Conservation (phyloP, 64 coral and sea anemone species). For the Acropora yongei region DNA sequence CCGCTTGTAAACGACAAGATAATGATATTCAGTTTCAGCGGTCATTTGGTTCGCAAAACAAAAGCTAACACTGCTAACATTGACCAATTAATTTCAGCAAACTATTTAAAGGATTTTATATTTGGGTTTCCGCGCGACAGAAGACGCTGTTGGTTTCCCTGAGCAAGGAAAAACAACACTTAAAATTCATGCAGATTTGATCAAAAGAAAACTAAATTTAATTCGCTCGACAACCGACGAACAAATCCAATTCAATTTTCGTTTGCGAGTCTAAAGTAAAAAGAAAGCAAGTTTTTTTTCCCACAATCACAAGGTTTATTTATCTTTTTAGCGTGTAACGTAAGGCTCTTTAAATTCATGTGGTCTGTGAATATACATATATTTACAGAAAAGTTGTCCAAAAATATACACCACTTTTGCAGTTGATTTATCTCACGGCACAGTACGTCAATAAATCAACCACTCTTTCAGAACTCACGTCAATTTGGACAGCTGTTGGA, state of each 20-base stretch:
- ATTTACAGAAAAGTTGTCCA: conserved; percentile 27
- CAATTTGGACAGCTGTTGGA: conserved; percentile 29
- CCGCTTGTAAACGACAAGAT: background rate
- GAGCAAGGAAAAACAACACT: background rate
- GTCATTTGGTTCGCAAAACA: background rate
- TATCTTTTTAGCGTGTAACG: background rate
- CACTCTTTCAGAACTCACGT: background rate
- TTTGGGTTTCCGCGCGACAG: background rate
- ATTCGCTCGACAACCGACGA: background rate
- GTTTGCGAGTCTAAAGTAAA: background rate
- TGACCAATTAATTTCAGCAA: background rate
- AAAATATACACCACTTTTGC: background rate
- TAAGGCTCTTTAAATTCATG: background rate
- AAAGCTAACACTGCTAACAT: background rate
- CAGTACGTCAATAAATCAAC: conserved; percentile 11
- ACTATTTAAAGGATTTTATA: background rate
- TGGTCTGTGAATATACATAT: background rate
- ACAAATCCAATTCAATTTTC: background rate
- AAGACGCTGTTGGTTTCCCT: background rate
- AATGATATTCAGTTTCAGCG: background rate
- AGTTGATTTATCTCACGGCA: background rate
- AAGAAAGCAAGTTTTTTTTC: background rate
- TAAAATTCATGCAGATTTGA: background rate
- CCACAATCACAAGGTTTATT: conserved; percentile 14
- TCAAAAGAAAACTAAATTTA: background rate